phyloP scores from a whole-genome alignment of 2,797 vertebrate genomes.

The Sebastes iracundus region DNA sequence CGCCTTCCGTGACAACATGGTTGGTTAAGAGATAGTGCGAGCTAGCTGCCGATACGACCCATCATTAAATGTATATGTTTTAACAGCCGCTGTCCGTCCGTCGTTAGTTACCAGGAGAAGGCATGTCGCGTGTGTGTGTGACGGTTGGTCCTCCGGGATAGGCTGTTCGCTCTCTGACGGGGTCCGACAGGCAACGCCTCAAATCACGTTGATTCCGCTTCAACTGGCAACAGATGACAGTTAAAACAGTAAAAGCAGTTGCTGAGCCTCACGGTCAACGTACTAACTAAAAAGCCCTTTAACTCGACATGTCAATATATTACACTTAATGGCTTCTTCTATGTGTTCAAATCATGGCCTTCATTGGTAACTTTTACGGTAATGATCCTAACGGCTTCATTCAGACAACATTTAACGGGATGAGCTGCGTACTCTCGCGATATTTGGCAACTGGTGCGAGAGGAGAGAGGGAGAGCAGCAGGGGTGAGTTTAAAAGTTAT shows the following conservation, averaged over 20 bases:
- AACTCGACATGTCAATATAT: neutral
- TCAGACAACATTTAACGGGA: neutral
- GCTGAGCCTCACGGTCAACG: neutral
- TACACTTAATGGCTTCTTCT: neutral
- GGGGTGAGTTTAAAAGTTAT: neutral
- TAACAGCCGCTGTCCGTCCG: neutral
- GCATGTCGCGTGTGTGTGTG: constrained; percentile 47
- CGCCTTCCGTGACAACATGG: constrained; percentile 48
- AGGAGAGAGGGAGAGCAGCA: neutral
- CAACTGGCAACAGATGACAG: constrained; percentile 33
- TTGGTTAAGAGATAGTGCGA: neutral
- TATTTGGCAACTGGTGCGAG: neutral
- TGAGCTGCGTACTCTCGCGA: neutral
- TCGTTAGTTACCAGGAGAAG: constrained; percentile 40
- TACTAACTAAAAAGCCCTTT: too few species aligned
- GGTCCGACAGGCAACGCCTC: constrained; percentile 58
- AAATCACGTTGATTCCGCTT: constrained; percentile 38
- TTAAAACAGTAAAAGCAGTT: neutral
- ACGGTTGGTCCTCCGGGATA: constrained; percentile 47
- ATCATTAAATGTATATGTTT: constrained; percentile 25
- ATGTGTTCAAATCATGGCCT: neutral
- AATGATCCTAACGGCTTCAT: neutral
- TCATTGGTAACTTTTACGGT: neutral
- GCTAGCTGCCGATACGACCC: constrained; percentile 34
- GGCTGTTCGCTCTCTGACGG: constrained; percentile 56